Evolutionary conservation across 2,888 invertebrate genomes (phyloP).

Genomic region (Plagiodera versicolora): DNA sequence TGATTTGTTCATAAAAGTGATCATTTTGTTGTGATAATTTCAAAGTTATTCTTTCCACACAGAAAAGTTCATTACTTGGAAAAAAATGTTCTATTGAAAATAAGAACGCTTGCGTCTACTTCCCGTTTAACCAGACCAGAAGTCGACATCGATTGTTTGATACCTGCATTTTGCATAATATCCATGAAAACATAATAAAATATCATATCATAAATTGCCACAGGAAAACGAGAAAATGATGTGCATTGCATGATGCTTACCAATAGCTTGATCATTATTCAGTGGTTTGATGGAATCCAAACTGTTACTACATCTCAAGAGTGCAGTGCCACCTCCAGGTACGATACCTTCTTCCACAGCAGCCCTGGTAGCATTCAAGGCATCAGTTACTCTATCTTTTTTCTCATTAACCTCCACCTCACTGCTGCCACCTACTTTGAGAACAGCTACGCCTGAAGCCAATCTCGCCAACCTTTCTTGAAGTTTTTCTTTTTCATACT

Average conservation of each 20-base stretch:
- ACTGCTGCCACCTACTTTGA: constrained; percentile 57
- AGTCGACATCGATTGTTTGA: no score
- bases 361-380: constrained; percentile 56
- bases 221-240: no score
- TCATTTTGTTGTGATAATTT: no score
- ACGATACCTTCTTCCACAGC: constrained; percentile 59
- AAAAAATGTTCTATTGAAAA: no score
- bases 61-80: no score
- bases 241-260: constrained; percentile 39
- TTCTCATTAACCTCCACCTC: constrained; percentile 59
- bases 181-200: no score
- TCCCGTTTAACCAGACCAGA: no score
- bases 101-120: no score
- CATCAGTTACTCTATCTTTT: constrained; percentile 57
- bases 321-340: constrained; percentile 57
- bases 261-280: constrained; percentile 54
- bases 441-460: constrained; percentile 56
- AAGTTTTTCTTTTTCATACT: constrained; percentile 58
- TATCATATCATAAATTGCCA: no score
- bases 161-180: no score
- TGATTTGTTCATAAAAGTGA: no score
- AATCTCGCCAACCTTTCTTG: constrained; percentile 57
- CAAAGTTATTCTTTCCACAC: no score
- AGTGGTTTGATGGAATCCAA: constrained; percentile 47
- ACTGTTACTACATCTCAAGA: constrained; percentile 52